Evolutionary conservation across 2,113 vertebrate species (phyloP), one percentile per base, ranked within the genome.

Genomic region (Notothenia coriiceps): DNA sequence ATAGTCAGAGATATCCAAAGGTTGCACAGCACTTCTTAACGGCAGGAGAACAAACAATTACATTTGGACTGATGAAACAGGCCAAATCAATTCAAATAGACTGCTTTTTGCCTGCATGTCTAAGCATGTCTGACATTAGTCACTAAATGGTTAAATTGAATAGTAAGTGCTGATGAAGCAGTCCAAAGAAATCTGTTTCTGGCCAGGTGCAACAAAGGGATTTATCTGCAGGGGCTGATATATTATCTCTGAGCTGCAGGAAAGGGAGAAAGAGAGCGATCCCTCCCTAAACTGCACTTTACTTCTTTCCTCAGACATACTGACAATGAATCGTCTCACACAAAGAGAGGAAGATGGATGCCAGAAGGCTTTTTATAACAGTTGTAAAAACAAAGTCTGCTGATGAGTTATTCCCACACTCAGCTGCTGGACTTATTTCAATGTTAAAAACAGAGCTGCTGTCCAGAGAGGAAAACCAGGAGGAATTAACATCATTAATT

Each of bases 331-430:
- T 4, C 29, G 29, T 4, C 29, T 29, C 29, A 3, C 29, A 29
- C 29, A 4, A 29, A 29, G 29, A 29, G 29, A 29, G 46, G 60
- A 29, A 82, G 67, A 88, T 61, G 59, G 82, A 85, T 80, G 46
- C 83, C 85, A 81, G 69, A 78, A 72, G 71, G 60, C 54, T 83
- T 80, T 52, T 78, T 49, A 62, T 67, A 43, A 79, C 3, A 84
- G 77, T 76, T 84, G 63, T 88, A 77, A 88, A 88, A 91, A 88
- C 76, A 88, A 63, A 69, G 59, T 78, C 54, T 29, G 15, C 67
- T 66, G 70, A 75, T 74, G 59, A 89, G 73, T 83, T 76, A 83
- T 67, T 29, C 29, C 4, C 29, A 69, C 55, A 64, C 85, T 87
- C 18, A 70, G 67, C 29, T 62, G 49, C 71, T 90, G 73, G 81